phyloP scores from a whole-genome alignment of 2,888 invertebrate species.

The Leptopilina drosophilae region DNA sequence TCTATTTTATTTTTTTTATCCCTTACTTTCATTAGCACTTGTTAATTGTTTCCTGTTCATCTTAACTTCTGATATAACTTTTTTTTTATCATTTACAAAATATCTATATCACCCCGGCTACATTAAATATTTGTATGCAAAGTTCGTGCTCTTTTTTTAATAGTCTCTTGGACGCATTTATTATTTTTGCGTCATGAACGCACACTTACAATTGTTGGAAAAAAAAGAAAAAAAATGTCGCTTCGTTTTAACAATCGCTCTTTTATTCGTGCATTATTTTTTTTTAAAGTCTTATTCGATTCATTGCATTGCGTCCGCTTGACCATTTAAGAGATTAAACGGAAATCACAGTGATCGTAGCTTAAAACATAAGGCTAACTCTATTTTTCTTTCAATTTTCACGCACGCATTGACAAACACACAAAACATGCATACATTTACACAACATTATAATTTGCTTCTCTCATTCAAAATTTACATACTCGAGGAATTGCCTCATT shows the following conservation, averaged over 20 bases:
- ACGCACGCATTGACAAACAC: neutral
- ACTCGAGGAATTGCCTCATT: constrained; percentile 26
- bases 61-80: constrained; percentile 23
- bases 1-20: neutral
- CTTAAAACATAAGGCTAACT: constrained; percentile 51
- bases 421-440: neutral
- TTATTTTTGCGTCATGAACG: constrained; percentile 22
- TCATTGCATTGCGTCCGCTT: constrained; percentile 33
- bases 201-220: constrained; percentile 17
- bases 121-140: constrained; percentile 39
- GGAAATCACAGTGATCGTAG: constrained; percentile 66
- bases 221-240: constrained; percentile 30
- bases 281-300: constrained; percentile 37
- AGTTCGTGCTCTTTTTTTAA: constrained; percentile 31
- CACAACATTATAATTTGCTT: neutral
- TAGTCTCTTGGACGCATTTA: constrained; percentile 33
- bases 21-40: constrained; percentile 48
- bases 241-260: constrained; percentile 27
- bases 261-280: neutral
- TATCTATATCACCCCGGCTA: constrained; percentile 39
- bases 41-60: constrained; percentile 45
- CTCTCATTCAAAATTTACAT: constrained; percentile 1
- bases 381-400: neutral
- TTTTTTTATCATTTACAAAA: constrained; percentile 38
- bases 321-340: constrained; percentile 52